Percentiles rank a stretch among this genome's conserved stretches.
Evolutionary conservation across 2,113 vertebrate genomes (phyloP).

Genomic region (Romanogobio albipinnatus): DNA sequence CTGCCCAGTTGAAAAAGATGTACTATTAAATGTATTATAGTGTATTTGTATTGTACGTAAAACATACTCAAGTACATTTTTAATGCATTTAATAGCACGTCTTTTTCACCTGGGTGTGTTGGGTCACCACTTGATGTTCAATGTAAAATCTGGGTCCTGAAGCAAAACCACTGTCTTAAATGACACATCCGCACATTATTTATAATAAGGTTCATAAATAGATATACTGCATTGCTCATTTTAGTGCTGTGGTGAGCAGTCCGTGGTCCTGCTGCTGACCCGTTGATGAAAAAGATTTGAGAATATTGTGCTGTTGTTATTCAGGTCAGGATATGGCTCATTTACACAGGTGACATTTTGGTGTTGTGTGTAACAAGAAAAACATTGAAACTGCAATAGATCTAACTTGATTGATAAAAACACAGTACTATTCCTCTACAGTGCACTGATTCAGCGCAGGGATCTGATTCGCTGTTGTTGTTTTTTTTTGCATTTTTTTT

Average conservation of each 20-base stretch:
- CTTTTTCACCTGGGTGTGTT: background rate
- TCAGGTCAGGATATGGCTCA: constrained; percentile 6
- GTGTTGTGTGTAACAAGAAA: constrained; percentile 5
- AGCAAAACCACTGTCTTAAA: background rate
- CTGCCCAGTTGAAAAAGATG: too few relatives aligned
- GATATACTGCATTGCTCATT: constrained; percentile 28
- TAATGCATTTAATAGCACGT: too few relatives aligned
- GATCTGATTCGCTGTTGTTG: background rate
- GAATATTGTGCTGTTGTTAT: constrained; percentile 8
- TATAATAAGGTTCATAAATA: constrained; percentile 33
- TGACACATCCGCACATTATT: constrained; percentile 4
- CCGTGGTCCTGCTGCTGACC: constrained; percentile 13
- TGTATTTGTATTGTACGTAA: too few relatives aligned
- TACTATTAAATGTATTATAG: too few relatives aligned
- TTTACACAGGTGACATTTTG: constrained; percentile 28
- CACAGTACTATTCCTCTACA: background rate
- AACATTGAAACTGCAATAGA: background rate
- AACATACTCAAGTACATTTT: too few relatives aligned
- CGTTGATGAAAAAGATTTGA: background rate
- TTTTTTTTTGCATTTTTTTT: constrained; percentile 10
- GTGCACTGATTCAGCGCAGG: background rate
- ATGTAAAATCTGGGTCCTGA: background rate
- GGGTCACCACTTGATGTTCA: background rate
- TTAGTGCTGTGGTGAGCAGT: constrained; percentile 9
- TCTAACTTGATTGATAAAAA: background rate